phyloP scores from a whole-genome alignment of 1,140 invertebrate genomes.

The Ridgeia piscesae region DNA sequence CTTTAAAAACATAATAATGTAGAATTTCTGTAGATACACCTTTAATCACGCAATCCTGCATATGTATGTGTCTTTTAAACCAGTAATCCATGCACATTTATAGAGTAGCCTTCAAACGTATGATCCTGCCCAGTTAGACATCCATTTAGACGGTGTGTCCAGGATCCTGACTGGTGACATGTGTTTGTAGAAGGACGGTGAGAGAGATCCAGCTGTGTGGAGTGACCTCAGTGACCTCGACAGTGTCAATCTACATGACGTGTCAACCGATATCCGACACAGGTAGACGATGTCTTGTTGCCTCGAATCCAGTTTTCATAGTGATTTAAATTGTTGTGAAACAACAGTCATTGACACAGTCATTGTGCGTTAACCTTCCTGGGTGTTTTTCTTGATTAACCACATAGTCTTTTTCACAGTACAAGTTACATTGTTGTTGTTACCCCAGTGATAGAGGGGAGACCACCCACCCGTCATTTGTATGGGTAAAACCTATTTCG shows the following conservation, averaged over 20 bases:
- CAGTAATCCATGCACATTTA: neutral
- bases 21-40: neutral
- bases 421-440: too few relatives aligned
- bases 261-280: conserved; percentile 20
- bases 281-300: neutral
- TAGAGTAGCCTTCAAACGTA: neutral
- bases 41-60: neutral
- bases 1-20: neutral
- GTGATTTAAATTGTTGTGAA: neutral
- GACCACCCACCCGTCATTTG: too few relatives aligned
- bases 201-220: neutral
- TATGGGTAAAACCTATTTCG: too few relatives aligned
- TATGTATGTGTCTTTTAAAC: neutral
- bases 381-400: too few relatives aligned
- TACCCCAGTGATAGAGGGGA: too few relatives aligned
- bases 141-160: neutral
- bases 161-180: neutral
- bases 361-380: too few relatives aligned
- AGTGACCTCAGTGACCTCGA: neutral
- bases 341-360: too few relatives aligned
- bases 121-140: neutral
- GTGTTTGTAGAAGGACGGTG: neutral
- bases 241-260: conserved; percentile 14
- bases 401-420: too few relatives aligned
- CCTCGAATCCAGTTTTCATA: neutral